phyloP scores from a whole-genome alignment of 1,140 invertebrate genomes.

The Palaemon carinicauda region DNA sequence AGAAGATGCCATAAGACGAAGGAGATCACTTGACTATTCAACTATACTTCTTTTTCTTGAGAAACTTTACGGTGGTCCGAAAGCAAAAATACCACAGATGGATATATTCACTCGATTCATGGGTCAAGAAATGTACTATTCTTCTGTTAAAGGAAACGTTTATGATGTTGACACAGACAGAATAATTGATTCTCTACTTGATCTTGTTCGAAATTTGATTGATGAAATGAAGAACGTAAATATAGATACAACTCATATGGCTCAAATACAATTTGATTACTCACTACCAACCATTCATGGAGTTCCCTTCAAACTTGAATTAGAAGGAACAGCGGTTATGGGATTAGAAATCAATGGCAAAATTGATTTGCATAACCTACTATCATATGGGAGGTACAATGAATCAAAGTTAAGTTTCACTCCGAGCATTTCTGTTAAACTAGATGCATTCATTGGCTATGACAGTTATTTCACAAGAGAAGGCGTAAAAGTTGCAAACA shows the following conservation, averaged over 20 bases:
- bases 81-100: neutral
- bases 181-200: neutral
- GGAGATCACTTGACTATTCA: neutral
- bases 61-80: neutral
- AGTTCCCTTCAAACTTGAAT: constrained; percentile 13
- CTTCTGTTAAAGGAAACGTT: neutral
- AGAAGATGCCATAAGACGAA: neutral
- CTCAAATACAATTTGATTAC: constrained; percentile 17
- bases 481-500: neutral
- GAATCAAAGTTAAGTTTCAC: neutral
- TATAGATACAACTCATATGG: neutral
- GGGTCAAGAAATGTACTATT: constrained; percentile 29
- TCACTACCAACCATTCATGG: constrained; percentile 34
- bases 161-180: neutral
- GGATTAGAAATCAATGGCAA: constrained; percentile 25
- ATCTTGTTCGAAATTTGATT: neutral
- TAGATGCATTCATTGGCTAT: constrained; percentile 23
- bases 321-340: constrained; percentile 1
- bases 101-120: constrained; percentile 17
- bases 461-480: neutral
- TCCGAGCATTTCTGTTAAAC: constrained; percentile 2
- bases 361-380: neutral
- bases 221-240: neutral
- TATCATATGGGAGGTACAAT: neutral
- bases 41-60: neutral